Percentiles rank a stretch among this genome's conserved stretches.
phyloP scores from a whole-genome alignment of 1,140 invertebrate species.

The Orchestia grillus region DNA sequence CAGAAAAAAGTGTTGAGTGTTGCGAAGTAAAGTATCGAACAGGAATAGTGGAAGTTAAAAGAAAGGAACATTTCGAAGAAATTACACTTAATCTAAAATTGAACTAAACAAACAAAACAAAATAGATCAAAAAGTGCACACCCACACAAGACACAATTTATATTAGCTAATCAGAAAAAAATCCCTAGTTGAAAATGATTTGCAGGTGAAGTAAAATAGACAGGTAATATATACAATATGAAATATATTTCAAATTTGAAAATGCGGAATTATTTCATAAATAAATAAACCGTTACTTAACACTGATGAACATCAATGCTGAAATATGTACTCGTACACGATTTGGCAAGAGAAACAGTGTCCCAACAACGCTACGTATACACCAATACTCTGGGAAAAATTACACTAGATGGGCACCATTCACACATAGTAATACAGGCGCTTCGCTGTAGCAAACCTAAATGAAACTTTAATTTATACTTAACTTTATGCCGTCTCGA shows the following conservation, averaged over 20 bases:
- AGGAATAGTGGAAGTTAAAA: neutral
- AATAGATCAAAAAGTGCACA: neutral
- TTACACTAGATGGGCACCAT: too few species aligned
- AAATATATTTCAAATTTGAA: too few species aligned
- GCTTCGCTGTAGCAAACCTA: neutral
- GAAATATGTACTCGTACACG: too few species aligned
- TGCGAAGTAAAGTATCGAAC: neutral
- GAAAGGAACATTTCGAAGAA: neutral
- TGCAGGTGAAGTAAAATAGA: too few species aligned
- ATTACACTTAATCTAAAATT: neutral
- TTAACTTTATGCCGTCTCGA: neutral
- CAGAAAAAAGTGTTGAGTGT: neutral
- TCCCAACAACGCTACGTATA: neutral
- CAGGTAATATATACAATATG: too few species aligned
- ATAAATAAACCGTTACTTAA: too few species aligned
- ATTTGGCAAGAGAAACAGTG: neutral
- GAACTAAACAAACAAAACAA: neutral
- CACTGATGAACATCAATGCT: too few species aligned
- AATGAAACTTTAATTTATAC: neutral
- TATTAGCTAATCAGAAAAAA: too few species aligned
- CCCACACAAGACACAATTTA: too few species aligned
- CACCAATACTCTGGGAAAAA: neutral
- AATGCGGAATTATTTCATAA: too few species aligned
- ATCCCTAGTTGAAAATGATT: too few species aligned
- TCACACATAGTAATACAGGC: neutral